Base-by-base conservation (phyloP, 1,140 invertebrate species). In the Lordiphosa collinella region DNA sequence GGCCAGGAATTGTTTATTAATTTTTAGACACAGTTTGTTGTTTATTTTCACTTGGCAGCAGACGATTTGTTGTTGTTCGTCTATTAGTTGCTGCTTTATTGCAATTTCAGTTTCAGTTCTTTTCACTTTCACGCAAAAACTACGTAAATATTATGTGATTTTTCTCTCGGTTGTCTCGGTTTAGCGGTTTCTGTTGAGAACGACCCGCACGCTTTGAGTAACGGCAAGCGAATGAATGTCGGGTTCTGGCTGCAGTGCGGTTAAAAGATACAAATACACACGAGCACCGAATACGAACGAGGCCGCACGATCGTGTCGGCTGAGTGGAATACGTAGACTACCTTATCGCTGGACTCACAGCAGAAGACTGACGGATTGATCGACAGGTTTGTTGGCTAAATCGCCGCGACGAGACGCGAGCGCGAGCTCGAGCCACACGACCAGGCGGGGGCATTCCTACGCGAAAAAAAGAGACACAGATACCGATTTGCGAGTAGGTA, bases 311-410 rank as follows among this genome's bases (percentile, higher is more conserved):
- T 49, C 47, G 47, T 36, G 34, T 55, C 53, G 40, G 53, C 52
- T 40, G 38, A n/a, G 55, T 55, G 29, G 14, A 18, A 14, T 22
- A 35, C 35, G 36, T 16, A 59, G 40, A 72, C 60, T 79, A 80
- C 85, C 78, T 82, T 87, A 86, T 84, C 60, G 86, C 74, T 74
- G 54, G 85, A 76, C 76, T 79, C 65, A 75, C 62, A 70, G 76
- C 76, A 74, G 76, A 88, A 76, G 86, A 88, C 64, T 88, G 86
- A 88, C 69, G 66, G 65, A 79, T 84, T 88, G 86, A 88, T 88
- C 86, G 86, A 88, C 86, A 88, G 86, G 86, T 88, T 88, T 57
- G 80, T 72, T 61, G 80, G 76, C 79, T 87, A 88, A 88, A 86
- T 86, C 56, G 75, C 82, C 57, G 80, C 62, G 68, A 72, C 75